Conservation (phyloP, 2,797 vertebrate species). For the Molossus alvarezi region DNA sequence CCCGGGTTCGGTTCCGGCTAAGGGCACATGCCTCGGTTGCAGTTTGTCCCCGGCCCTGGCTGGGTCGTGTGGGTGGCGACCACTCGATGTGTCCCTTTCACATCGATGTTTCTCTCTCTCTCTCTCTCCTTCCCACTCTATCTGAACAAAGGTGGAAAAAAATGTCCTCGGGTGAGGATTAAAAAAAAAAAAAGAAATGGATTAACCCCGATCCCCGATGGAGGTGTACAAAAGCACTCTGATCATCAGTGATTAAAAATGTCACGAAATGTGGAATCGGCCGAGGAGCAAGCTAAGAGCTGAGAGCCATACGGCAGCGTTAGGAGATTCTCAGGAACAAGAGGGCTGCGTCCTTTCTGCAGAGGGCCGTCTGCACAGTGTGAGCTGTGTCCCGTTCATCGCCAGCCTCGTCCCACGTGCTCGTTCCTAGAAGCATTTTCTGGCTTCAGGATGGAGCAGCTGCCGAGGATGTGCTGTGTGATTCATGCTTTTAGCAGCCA, state of each 20-base stretch:
- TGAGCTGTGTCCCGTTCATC: neutral
- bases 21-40: no score
- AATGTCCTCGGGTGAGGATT: no score
- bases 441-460: slow-evolving; percentile 65
- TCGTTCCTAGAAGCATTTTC: slow-evolving; percentile 80
- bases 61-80: no score
- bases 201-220: slow-evolving; percentile 24
- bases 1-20: no score
- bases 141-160: no score
- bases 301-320: neutral
- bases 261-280: neutral
- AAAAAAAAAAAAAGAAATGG: neutral
- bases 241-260: neutral
- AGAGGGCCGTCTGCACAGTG: neutral
- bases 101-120: no score
- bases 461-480: slow-evolving; percentile 56
- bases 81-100: no score
- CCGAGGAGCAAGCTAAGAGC: neutral
- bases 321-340: neutral
- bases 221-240: neutral
- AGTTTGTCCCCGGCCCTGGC: no score
- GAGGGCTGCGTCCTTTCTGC: neutral
- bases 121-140: no score
- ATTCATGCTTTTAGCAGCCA: slow-evolving; percentile 65
- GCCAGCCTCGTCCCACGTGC: no score